Base-by-base conservation (phyloP, 2,888 invertebrate genomes). In the Ornithoptera alexandrae region DNA sequence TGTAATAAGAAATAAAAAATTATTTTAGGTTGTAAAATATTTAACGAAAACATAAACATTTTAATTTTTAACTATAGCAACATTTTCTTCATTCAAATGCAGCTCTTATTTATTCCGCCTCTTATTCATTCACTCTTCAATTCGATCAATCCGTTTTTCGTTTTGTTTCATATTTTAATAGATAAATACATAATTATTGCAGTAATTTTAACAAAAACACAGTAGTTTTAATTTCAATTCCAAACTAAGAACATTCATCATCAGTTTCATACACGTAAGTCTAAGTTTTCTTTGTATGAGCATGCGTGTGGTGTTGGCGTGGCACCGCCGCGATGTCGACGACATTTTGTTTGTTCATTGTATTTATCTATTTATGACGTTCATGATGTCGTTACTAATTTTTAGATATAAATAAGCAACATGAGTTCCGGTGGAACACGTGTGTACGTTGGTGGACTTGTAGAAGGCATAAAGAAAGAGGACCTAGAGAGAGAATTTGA, bases 401-500 rank as follows among this genome's bases (percentile, higher is more conserved):
- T 74, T 80, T 81, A 76, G 73, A 75, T 71, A 76, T 72, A 79
- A 76, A 73, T 74, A 73, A 71, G 61, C 74, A 78, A 68, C 73
- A 92, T 92, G 92, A 90, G 92, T 81, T 88, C 88, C 76, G 88
- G 89, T 81, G 92, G 96, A 81, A 96, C 97, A 78, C 95, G 97
- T 85, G 97, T 97, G 76, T 97, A 97, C 90, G 97, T 97, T 82
- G 98, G 98, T 79, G 97, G 97, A 82, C 94, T 98, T 77, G 96
- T 95, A 81, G 97, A 97, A 85, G 95, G 95, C 85, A 96, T 97
- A 86, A 97, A 97, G 92, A 97, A 97, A 86, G 98, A 98, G 90
- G 97, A 98, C 88, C 93, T 98, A 75, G 97, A 98, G 88, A 94
- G 95, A 84, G 97, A 97, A 90, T 98, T 98, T 88, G 96, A 97